Evolutionary conservation across 1,140 invertebrate genomes (phyloP).

Genomic region (Trialeurodes vaporariorum): DNA sequence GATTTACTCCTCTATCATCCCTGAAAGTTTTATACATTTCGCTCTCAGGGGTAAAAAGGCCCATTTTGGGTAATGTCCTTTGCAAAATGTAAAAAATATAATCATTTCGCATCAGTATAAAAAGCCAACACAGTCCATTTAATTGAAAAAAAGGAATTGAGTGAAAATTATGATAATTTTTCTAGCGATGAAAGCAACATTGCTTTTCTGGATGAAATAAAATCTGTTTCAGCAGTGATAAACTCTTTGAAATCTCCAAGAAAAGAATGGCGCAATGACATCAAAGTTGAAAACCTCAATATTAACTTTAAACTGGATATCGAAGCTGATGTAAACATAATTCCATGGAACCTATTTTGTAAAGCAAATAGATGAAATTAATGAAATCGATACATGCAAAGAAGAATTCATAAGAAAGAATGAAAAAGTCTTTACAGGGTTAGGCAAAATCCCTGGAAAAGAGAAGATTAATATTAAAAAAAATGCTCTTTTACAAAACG

Average conservation of each 20-base stretch:
- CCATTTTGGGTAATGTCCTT: too few relatives aligned
- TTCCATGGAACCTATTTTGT: background rate
- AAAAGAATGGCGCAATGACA: background rate
- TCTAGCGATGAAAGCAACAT: background rate
- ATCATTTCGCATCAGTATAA: background rate
- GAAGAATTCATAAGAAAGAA: too few relatives aligned
- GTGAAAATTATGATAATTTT: background rate
- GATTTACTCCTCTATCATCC: too few relatives aligned
- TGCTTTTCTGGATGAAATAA: background rate
- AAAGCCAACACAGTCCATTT: background rate
- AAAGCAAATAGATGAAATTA: too few relatives aligned
- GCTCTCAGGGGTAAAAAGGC: too few relatives aligned
- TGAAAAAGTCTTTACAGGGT: conserved; percentile 10
- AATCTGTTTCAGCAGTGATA: background rate
- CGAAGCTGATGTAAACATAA: background rate
- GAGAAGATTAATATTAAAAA: too few relatives aligned
- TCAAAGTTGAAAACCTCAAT: background rate
- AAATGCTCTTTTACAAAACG: too few relatives aligned
- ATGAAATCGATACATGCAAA: too few relatives aligned
- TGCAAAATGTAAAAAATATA: background rate
- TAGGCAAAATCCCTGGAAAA: conserved; percentile 3
- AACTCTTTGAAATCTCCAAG: background rate
- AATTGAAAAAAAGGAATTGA: background rate
- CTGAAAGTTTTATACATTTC: too few relatives aligned
- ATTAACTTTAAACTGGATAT: background rate